phyloP scores from a whole-genome alignment of 2,888 invertebrate genomes.

The Erebia palarica region DNA sequence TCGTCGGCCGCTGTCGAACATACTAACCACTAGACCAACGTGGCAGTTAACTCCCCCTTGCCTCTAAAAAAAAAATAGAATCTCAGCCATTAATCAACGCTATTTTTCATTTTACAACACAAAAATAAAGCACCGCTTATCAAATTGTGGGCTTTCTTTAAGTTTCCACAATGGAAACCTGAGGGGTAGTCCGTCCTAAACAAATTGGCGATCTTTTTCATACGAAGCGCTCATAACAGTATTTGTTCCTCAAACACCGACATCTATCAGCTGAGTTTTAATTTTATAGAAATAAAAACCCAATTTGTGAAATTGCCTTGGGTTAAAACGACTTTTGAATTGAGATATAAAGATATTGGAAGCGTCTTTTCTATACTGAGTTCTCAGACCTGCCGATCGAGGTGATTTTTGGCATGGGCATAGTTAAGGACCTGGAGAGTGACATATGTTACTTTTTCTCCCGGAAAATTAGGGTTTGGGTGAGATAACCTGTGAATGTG shows the following conservation, averaged over 20 bases:
- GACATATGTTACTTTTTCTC: too few species aligned
- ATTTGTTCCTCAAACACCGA: constrained; percentile 29
- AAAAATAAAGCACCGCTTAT: constrained; percentile 18
- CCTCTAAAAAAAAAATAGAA: background rate
- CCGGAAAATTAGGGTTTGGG: too few species aligned
- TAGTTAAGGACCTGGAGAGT: too few species aligned
- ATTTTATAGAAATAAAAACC: constrained; percentile 41
- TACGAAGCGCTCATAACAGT: constrained; percentile 30
- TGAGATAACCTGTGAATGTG: too few species aligned
- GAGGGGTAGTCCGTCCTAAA: constrained; percentile 4
- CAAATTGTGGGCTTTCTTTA: constrained; percentile 15
- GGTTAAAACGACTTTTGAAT: constrained; percentile 25
- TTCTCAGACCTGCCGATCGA: too few species aligned
- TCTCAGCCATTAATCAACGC: constrained; percentile 14
- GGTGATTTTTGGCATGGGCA: too few species aligned
- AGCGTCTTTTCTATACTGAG: background rate
- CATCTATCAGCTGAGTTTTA: constrained; percentile 37
- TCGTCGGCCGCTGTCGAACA: too few species aligned
- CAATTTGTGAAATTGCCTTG: constrained; percentile 36
- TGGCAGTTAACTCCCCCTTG: background rate
- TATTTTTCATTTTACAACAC: constrained; percentile 9
- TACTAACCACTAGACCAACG: too few species aligned
- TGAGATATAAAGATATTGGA: background rate
- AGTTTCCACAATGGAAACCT: constrained; percentile 19
- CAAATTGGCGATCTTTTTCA: constrained; percentile 31